Evolutionary conservation across 1,140 invertebrate species (phyloP).

Genomic region (roundworm (Caenorhabditis elegans)): WBcel235 BX284603.4:7130001-7130500

Average conservation of each 20-base stretch:
- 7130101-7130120: not conserved
- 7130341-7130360: not conserved
- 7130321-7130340: not conserved
- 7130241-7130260: not conserved
- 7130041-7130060: not conserved
- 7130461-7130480: no score
- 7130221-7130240: not conserved
- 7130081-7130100: not conserved
- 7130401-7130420: not conserved
- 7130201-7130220: not conserved
- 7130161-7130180: not conserved
- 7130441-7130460: no score
- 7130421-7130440: not conserved
- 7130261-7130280: no score
- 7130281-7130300: not conserved
- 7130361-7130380: conserved; percentile 8
- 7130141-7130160: not conserved
- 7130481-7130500: no score
- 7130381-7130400: not conserved
- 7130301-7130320: not conserved
- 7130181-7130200: not conserved
- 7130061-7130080: not conserved
- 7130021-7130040: not conserved
- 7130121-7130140: not conserved
- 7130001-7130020: no score